Evolutionary conservation across 1,140 invertebrate genomes (phyloP).

Genomic region (Drosophila bocqueti): DNA sequence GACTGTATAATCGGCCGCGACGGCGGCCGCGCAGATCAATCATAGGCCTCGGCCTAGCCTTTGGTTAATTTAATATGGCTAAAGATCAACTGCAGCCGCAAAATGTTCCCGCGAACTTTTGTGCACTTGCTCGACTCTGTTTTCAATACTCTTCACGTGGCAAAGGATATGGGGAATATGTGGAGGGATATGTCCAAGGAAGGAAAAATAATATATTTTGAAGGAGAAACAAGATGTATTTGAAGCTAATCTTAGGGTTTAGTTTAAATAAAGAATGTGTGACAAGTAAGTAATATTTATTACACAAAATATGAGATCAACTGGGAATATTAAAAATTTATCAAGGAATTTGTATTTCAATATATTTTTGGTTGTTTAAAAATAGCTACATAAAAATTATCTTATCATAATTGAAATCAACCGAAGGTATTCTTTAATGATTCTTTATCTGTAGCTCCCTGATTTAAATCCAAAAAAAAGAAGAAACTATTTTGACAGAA

Average conservation of each 20-base stretch:
- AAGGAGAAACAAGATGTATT: not conserved
- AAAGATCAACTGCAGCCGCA: slow-evolving; percentile 75
- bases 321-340: not conserved
- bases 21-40: slow-evolving; percentile 74
- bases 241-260: not conserved
- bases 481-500: not conserved
- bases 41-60: slow-evolving; percentile 65
- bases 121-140: slow-evolving; percentile 66
- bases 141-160: slow-evolving; percentile 8
- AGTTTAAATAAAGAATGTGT: not conserved
- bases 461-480: not conserved
- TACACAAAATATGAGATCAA: not conserved
- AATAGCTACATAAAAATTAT: too few species aligned
- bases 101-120: slow-evolving; percentile 80
- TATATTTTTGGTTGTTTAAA: not conserved
- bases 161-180: not conserved
- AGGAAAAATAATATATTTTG: not conserved
- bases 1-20: slow-evolving; percentile 70
- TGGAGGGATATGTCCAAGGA: not conserved
- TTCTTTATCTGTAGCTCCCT: not conserved
- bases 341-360: not conserved
- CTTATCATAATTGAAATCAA: not conserved
- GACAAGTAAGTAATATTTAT: not conserved
- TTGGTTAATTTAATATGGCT: slow-evolving; percentile 84
- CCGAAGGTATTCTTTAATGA: not conserved